A percentile compares a stretch with the other conserved stretches of the same genome.
Evolutionary conservation across 2,888 invertebrate species (phyloP).

Genomic region (Candidula unifasciata): DNA sequence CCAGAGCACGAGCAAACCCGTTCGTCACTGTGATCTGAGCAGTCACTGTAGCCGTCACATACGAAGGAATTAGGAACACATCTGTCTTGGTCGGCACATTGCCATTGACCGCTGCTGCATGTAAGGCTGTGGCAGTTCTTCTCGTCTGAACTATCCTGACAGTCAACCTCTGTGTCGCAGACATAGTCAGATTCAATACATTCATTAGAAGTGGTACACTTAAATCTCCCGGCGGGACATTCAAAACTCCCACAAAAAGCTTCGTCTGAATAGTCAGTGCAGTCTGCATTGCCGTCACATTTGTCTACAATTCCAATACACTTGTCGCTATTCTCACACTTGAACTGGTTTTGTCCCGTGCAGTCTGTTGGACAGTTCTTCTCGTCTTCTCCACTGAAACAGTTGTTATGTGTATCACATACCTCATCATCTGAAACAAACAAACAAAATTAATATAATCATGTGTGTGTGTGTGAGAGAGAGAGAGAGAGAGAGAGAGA

Average conservation of each 20-base stretch:
- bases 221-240: conserved; percentile 8
- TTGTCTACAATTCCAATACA: conserved; percentile 40
- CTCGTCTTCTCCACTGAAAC: not conserved
- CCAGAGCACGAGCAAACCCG: not conserved
- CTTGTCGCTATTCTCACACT: not conserved
- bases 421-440: conserved; percentile 2
- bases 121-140: not conserved
- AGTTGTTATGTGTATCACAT: conserved; percentile 37
- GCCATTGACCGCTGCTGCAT: conserved; percentile 4
- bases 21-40: conserved; percentile 34
- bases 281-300: conserved; percentile 31
- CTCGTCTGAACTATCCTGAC: conserved; percentile 33
- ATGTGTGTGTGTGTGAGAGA: no score
- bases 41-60: conserved; percentile 17
- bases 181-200: not conserved
- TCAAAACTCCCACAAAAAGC: conserved; percentile 5
- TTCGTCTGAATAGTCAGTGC: conserved; percentile 25
- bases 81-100: conserved; percentile 14
- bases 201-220: not conserved
- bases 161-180: not conserved
- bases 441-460: not conserved
- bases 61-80: not conserved
- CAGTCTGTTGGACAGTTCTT: conserved; percentile 25
- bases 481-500: conserved; percentile 11
- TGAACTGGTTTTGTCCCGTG: conserved; percentile 6